Conservation (phyloP, 2,113 vertebrate genomes). For the Lanius ludovicianus region DNA sequence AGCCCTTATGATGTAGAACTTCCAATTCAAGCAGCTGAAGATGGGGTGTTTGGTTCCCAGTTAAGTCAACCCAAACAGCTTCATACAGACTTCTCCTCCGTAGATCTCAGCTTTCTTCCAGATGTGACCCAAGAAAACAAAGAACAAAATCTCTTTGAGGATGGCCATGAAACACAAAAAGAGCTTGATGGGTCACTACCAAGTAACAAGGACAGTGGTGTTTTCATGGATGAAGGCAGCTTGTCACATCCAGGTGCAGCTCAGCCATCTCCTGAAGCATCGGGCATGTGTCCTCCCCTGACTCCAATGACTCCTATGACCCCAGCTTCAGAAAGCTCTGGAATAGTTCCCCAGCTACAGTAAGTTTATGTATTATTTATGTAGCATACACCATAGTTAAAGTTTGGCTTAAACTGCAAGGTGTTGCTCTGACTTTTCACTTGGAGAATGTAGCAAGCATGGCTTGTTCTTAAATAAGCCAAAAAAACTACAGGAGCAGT, state of each 20-base stretch:
- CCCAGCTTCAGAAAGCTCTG: constrained; percentile 85
- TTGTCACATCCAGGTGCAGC: neutral
- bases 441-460: neutral
- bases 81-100: constrained; percentile 67
- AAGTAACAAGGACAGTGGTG: constrained; percentile 19
- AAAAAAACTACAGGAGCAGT: neutral
- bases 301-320: constrained; percentile 87
- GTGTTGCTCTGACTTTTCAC: neutral
- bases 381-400: too few species aligned
- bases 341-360: constrained; percentile 93
- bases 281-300: constrained; percentile 68
- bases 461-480: neutral
- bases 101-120: constrained; percentile 92
- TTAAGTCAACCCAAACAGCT: constrained; percentile 62
- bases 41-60: constrained; percentile 12
- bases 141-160: neutral
- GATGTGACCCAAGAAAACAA: constrained; percentile 77
- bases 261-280: constrained; percentile 7
- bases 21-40: constrained; percentile 34
- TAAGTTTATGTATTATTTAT: constrained; percentile 53
- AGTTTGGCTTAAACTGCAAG: neutral
- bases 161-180: neutral
- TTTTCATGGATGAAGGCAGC: neutral
- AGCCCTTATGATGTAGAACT: constrained; percentile 69
- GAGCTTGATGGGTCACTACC: neutral